Evolutionary conservation across 2,113 vertebrate species (phyloP), one percentile per base, ranked within the genome.

Genomic region (Pavo muticus): DNA sequence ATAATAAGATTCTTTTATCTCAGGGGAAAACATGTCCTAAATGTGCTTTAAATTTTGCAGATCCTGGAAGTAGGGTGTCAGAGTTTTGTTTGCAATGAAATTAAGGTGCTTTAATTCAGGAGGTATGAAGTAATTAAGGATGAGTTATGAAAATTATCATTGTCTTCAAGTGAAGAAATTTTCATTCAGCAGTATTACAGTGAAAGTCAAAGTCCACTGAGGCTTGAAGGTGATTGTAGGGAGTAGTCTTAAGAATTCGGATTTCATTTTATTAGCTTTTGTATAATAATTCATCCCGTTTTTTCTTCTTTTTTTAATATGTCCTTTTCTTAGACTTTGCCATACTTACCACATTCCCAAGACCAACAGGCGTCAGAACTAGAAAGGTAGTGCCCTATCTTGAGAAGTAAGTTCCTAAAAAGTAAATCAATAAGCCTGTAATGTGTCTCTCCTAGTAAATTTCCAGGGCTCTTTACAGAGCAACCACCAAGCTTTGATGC

Each of bases 101-200:
- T 94, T 87, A 96, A 91, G 65, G 77, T 74, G n/a, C 13, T 42
- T 91, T 92, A 94, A 87, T 93, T 89, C 56, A 93, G 72, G 40
- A 61, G 65, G 87, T 52, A 74, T 32, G 25, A 90, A 92, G 82
- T 75, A 95, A 95, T 85, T 96, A 80, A 79, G 91, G 50, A 91
- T 77, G 69, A 59, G 72, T 88, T 75, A 77, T 67, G 30, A 83
- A 95, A 94, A 93, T 78, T 32, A 69, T 63, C 48, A 23, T 89
- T 91, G 83, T 90, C 88, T 85, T 96, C 88, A 79, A 79, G 42
- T 65, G 77, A 77, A 96, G 84, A 82, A 57, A 95, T 73, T 95
- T 94, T 87, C 37, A 45, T 84, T 96, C 87, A 76, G 52, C 44
- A 80, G 40, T 76, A 85, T 70, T 78, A 47, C 35, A 80, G 77